phyloP scores from a whole-genome alignment of 2,113 vertebrate species.

The Lates calcarifer region DNA sequence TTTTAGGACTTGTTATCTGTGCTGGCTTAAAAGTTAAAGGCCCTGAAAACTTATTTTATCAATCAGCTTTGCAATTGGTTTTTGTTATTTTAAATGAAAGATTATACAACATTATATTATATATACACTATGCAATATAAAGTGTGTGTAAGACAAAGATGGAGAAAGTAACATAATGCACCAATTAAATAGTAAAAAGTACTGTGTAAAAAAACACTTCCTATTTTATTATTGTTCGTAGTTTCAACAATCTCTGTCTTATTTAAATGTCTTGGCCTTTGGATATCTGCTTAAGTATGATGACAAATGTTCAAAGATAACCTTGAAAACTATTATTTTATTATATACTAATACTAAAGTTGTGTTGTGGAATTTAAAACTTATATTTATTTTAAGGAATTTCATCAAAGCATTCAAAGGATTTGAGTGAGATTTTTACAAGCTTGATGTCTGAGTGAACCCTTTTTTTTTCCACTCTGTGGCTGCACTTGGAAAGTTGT shows the following conservation, averaged over 20 bases:
- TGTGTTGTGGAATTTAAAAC: neutral
- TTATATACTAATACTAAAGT: too few species aligned
- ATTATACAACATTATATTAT: too few species aligned
- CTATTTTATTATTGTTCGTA: neutral
- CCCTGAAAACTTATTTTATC: too few species aligned
- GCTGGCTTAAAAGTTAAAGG: too few species aligned
- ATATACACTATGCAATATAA: neutral
- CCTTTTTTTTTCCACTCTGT: neutral
- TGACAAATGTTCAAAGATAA: too few species aligned
- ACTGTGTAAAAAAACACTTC: too few species aligned
- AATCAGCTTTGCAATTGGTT: too few species aligned
- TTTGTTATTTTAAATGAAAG: too few species aligned
- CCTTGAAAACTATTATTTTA: too few species aligned
- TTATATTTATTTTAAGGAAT: neutral
- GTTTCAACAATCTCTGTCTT: neutral
- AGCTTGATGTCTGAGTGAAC: conserved; percentile 6
- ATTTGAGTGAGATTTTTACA: neutral
- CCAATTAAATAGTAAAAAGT: neutral
- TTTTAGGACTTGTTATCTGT: neutral
- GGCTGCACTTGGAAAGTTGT: neutral
- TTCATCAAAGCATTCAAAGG: neutral
- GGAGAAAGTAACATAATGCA: neutral
- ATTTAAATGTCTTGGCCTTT: neutral
- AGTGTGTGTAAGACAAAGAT: neutral
- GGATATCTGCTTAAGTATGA: neutral